phyloP scores from a whole-genome alignment of 2,113 vertebrate species.

The Vombatus ursinus region DNA sequence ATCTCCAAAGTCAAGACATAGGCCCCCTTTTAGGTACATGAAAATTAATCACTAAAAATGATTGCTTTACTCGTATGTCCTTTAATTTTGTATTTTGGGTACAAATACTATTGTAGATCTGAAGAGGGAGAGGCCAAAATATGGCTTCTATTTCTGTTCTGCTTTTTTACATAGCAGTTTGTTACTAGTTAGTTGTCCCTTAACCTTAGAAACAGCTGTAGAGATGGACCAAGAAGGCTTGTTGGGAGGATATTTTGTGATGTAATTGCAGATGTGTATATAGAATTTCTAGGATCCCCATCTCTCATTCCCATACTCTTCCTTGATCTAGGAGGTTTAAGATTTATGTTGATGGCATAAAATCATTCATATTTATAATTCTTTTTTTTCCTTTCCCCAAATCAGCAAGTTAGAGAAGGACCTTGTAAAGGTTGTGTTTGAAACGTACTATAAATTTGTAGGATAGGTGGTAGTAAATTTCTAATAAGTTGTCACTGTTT shows the following conservation, averaged over 20 bases:
- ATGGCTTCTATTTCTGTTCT: neutral
- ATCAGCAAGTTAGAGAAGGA: slow-evolving; percentile 12
- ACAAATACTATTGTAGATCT: neutral
- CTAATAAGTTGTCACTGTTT: slow-evolving; percentile 71
- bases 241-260: neutral
- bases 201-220: neutral
- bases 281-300: neutral
- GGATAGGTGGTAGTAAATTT: slow-evolving; percentile 57
- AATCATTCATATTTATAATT: slow-evolving; percentile 22
- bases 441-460: slow-evolving; percentile 68
- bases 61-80: neutral
- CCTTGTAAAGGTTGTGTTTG: slow-evolving; percentile 62
- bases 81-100: neutral
- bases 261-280: fast-evolving
- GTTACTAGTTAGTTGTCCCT: neutral
- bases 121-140: neutral
- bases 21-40: neutral
- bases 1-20: neutral
- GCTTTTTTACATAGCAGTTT: neutral
- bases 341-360: neutral
- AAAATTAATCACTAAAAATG: neutral
- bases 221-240: neutral
- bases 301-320: neutral
- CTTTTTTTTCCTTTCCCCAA: neutral
- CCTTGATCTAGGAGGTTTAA: neutral